Evolutionary conservation across 2,113 vertebrate genomes (phyloP), one percentile per base, ranked within the genome.

Genomic region (Neotragus pygmaeus): DNA sequence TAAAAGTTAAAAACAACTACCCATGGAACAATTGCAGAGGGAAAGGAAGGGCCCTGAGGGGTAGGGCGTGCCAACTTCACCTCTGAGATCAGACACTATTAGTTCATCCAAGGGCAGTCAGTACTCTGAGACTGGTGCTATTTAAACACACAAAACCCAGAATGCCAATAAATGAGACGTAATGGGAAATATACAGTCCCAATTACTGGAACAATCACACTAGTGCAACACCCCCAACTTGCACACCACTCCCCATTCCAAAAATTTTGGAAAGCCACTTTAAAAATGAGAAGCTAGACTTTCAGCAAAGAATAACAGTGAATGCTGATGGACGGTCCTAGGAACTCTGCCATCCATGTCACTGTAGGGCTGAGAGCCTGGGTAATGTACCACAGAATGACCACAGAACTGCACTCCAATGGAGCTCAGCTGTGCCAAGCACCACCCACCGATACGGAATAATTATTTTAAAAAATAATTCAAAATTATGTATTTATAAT

Each of bases 111-210:
- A 95, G 58, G 36, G 73, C 73, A 91, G 30, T 39, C 58, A 96
- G 75, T 77, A 60, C 51, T 70, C 90, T 89, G n/a, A 92, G 96
- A 96, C 57, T 96, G 64, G 80, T 84, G 87, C 47, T 85, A 92
- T 73, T 87, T 91, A 94, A 91, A 90, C 33, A 95, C 30, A 87
- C 30, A 97, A 78, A 90, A n/a, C 30, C 89, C 1, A 0, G 55
- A 91, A 94, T 86, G 82, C 27, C 91, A 91, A 82, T 49, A 97
- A 96, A 95, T 75, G 27, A 95, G 91, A 97, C 51, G 4, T 88
- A 82, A 96, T 62, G n/a, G 91, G 91, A 97, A 96, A 97, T 77
- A 92, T 5, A 91, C 7, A 60, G 62, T 73, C 91, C 62, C 83
- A 91, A 53, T 90, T 91, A 88, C 95, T 87, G 96, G 78, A 96